Conservation (phyloP, 2,113 vertebrate genomes). For the Pardalotus punctatus region DNA sequence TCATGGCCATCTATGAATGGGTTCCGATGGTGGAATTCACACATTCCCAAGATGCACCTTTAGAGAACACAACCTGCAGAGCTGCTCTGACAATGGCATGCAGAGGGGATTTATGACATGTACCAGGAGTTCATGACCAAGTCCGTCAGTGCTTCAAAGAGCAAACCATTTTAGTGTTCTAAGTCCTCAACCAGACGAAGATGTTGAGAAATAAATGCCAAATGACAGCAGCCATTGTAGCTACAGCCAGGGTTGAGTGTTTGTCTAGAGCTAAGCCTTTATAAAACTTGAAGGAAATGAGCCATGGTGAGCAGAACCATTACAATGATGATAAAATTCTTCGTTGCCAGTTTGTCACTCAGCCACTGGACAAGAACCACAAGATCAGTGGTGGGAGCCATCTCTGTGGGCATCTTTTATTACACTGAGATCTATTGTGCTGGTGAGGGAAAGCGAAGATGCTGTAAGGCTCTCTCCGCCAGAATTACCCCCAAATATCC, state of each 20-base stretch:
- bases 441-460: not conserved
- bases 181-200: not conserved
- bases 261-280: not conserved
- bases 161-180: not conserved
- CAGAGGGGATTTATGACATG: not conserved
- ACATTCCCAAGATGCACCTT: not conserved
- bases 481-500: not conserved
- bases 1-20: not conserved
- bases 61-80: not conserved
- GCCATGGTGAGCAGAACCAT: not conserved
- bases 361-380: not conserved
- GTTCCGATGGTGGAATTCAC: not conserved
- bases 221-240: not conserved
- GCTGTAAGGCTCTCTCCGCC: not conserved
- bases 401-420: not conserved
- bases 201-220: not conserved
- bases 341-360: not conserved
- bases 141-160: not conserved
- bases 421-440: not conserved
- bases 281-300: not conserved
- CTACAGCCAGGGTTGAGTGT: not conserved
- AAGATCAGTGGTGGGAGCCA: not conserved
- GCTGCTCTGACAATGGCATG: not conserved
- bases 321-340: not conserved
- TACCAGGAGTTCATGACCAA: not conserved